Evolutionary conservation across 1,140 invertebrate species (phyloP), one percentile per base, ranked within the genome.

Genomic region (Penaeus japonicus): DNA sequence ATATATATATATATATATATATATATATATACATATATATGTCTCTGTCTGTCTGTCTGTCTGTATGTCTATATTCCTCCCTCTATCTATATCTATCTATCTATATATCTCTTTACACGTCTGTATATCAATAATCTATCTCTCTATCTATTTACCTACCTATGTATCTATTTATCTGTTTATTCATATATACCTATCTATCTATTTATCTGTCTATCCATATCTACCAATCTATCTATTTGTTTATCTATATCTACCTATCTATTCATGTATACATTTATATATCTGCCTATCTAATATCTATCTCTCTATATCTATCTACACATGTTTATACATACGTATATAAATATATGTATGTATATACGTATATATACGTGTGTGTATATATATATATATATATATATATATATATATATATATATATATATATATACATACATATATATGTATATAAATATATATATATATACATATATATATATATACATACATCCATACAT

Each of bases 381-480:
- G 27, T 73, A 73, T 73, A 73, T 73, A 73, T 73, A 73, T 73
- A 24, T 30, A 73, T 73, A 73, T 73, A 73, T 73, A 73, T 73
- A 73, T 73, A 73, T 73, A 73, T 30, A 73, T 73, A 30, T 73
- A 73, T 73, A 73, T 73, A 30, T 73, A 73, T 10, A 24, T 47
- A 27, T 73, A 73, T 30, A 73, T 73, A 73, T 30, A 73, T 73
- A 73, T 73, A 73, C 27, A 73, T 73, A 73, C 27, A 30, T 73
- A 30, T 73, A 30, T 73, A 30, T 73, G 10, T 73, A 30, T 73
- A 30, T 73, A 73, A 27, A 73, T 73, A 73, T 30, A 73, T 73
- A 73, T 73, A 73, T 73, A 73, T 73, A 73, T 73, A 73, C 27
- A 27, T 73, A 73, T 73, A 73, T 73, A 73, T 73, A 73, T 73